These are phyloP conservation scores for Coenonympha glycerion DNA, from an alignment of 2,888 invertebrate genomes.

Conservation along the genomic window DNA sequence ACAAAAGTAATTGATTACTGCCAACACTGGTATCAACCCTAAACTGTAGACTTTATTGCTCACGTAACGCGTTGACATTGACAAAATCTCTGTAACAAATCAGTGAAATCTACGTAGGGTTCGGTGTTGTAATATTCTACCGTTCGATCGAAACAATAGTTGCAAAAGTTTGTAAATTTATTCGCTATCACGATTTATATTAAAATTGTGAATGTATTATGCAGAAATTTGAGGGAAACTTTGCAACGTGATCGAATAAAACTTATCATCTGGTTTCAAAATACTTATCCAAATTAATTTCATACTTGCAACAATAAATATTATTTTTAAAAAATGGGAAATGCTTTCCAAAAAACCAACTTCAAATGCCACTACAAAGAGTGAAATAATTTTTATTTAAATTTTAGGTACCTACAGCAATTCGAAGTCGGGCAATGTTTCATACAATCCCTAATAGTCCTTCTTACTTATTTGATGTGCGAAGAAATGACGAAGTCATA, in stretches of 20 bases:
- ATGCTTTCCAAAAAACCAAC: too few species aligned
- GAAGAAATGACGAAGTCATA: too few species aligned
- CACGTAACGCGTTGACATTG: constrained; percentile 39
- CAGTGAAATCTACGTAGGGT: constrained; percentile 26
- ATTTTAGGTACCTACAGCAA: too few species aligned
- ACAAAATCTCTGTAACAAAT: constrained; percentile 29
- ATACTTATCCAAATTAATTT: background rate
- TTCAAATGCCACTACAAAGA: too few species aligned
- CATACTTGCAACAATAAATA: background rate
- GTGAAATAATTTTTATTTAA: too few species aligned
- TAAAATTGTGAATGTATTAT: constrained; percentile 5
- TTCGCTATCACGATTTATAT: constrained; percentile 4
- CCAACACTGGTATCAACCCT: constrained; percentile 9
- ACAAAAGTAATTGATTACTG: too few species aligned
- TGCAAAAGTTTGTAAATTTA: constrained; percentile 6
- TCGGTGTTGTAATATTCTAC: constrained; percentile 21
- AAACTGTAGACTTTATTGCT: constrained; percentile 21
- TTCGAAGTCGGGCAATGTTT: too few species aligned
- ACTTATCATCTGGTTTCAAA: background rate
- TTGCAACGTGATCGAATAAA: background rate
- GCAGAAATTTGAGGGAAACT: constrained; percentile 4
- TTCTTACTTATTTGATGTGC: too few species aligned
- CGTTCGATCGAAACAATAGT: constrained; percentile 18
- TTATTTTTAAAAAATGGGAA: background rate
- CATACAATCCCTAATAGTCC: too few species aligned